Evolutionary conservation across 2,797 vertebrate species (phyloP), one percentile per base, ranked within the genome.

Genomic region (Etheostoma perlongum): DNA sequence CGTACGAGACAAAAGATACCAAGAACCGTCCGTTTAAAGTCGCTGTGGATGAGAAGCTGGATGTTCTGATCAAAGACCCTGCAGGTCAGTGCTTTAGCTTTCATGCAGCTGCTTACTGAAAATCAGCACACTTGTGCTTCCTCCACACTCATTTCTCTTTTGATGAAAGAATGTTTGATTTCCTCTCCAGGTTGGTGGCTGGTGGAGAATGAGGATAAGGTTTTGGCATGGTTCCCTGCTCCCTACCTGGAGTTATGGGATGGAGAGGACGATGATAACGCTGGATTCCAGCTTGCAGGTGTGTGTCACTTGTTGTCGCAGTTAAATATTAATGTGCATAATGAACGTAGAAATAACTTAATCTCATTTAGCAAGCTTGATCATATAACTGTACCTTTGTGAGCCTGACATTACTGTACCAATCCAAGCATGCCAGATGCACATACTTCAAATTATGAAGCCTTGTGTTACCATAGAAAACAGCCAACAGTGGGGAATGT

Each of bases 221-320:
- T 84, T 21, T 81, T 94, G 23, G 97, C 97, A 33, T 99, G 97
- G 98, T 99, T 99, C 84, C 98, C 98, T 13, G 97, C 97, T 71
- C 96, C 97, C 0, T 99, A 96, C 60, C 89, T 99, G 90, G 93
- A 96, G 69, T 66, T 93, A 21, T 87, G 72, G 4, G 91, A 91
- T 0, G 33, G 36, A 0, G 89, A 88, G 4, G 91, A 90, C 0
- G 87, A 86, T 0, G 77, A 63, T 0, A 89, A 91, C 0, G 81
- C 23, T 2, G 91, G 2, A 15, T 59, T 80, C 18, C 42, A 83
- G 0, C 55, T 80, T 19, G 92, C 93, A 83, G 95, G 96, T 96
- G 70, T 76, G 92, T 69, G 64, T 11, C 25, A 6, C 10, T 44
- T 15, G 3, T 18, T 11, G 21, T 52, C 2, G 30, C 5, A 5